Percentiles rank a stretch among this genome's conserved stretches.
phyloP scores from a whole-genome alignment of 2,113 vertebrate species.

The Podarcis cretensis region DNA sequence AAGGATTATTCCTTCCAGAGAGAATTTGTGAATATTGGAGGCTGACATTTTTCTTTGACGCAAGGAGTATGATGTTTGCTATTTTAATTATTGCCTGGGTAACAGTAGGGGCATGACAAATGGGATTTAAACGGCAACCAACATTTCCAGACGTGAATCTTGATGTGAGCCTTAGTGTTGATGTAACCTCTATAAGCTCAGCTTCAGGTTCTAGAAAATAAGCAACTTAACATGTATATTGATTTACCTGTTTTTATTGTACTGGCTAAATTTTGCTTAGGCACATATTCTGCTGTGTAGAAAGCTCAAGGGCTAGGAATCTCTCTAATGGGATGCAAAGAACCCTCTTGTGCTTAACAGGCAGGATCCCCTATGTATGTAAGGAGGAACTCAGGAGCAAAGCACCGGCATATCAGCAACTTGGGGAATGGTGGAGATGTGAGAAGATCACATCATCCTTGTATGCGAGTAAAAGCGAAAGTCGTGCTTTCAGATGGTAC shows the following conservation, averaged over 20 bases:
- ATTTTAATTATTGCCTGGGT: constrained; percentile 10
- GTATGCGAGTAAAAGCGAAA: neutral
- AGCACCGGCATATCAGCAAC: neutral
- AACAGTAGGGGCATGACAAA: neutral
- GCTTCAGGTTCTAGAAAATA: neutral
- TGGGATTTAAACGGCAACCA: neutral
- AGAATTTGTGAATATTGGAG: neutral
- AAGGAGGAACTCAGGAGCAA: neutral
- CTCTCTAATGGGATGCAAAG: no score
- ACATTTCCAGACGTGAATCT: neutral
- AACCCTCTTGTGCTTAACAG: neutral
- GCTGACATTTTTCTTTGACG: neutral
- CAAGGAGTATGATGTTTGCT: neutral
- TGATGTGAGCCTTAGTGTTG: neutral
- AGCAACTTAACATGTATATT: neutral
- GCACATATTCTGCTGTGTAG: neutral
- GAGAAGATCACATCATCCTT: neutral
- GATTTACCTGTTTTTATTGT: neutral
- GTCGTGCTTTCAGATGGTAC: neutral
- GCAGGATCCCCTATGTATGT: neutral
- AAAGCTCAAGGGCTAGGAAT: neutral
- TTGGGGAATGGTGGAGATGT: neutral
- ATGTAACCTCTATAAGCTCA: neutral
- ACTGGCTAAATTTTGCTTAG: neutral
- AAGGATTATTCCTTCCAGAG: neutral